phyloP scores from a whole-genome alignment of 2,113 vertebrate genomes.

The Pygoscelis antarcticus region DNA sequence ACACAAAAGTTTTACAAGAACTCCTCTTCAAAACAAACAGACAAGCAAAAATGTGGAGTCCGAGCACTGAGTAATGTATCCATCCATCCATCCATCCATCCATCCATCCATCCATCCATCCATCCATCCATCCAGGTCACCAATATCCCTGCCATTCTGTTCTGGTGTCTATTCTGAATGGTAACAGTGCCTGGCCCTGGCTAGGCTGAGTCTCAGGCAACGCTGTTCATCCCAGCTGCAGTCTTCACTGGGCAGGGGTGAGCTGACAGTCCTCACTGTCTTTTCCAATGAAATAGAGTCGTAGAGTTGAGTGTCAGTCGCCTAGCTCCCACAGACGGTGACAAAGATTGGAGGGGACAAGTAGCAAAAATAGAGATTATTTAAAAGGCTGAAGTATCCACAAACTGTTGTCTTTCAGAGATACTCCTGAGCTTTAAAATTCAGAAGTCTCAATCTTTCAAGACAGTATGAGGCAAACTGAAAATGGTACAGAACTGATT shows the following conservation, averaged over 20 bases:
- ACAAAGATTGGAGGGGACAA: background rate
- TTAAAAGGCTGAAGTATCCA: background rate
- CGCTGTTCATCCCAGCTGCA: accelerated
- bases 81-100: too few relatives aligned
- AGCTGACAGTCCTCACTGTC: background rate
- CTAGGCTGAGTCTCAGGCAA: background rate
- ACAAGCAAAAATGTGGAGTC: background rate
- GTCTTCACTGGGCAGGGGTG: background rate
- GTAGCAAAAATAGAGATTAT: slow-evolving; percentile 2
- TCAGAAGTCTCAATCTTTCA: background rate
- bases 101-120: background rate
- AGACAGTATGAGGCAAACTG: background rate
- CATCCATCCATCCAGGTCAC: background rate
- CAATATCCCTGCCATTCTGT: background rate
- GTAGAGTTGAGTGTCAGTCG: background rate
- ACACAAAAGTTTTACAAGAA: background rate
- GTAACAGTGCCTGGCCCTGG: background rate
- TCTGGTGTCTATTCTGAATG: background rate
- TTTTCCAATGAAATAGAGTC: background rate
- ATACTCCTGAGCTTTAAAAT: background rate
- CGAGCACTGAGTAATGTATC: background rate
- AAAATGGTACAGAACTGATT: background rate
- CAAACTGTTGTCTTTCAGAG: background rate
- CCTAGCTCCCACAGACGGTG: background rate
- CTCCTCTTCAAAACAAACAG: background rate